phyloP scores from a whole-genome alignment of 1,140 invertebrate genomes.

The Cyclina sinensis region DNA sequence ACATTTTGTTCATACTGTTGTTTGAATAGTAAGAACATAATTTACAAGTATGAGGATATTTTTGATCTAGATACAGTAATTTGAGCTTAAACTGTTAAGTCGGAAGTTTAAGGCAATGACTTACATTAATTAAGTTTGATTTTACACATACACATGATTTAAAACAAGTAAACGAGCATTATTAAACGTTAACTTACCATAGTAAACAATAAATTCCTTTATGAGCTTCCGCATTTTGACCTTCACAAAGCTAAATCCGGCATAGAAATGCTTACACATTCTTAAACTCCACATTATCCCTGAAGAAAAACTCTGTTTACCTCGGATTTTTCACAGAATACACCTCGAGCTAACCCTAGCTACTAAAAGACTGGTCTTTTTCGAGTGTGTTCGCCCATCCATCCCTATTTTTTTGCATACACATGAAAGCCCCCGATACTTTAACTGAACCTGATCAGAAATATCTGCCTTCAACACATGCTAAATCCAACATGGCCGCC shows the following conservation, averaged over 20 bases:
- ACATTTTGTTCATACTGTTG: background rate
- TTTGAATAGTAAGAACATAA: constrained; percentile 4
- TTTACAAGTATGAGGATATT: background rate
- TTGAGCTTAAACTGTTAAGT: background rate
- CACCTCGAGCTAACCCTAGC: constrained; percentile 33
- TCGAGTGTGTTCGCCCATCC: constrained; percentile 54
- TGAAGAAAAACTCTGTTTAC: constrained; percentile 7
- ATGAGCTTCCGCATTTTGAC: constrained; percentile 9
- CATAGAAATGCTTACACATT: background rate
- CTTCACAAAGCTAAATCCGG: constrained; percentile 30
- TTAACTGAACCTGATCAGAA: constrained; percentile 44
- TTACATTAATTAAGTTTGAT: background rate
- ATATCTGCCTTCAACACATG: constrained; percentile 48
- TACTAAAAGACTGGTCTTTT: constrained; percentile 13
- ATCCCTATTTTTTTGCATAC: constrained; percentile 57
- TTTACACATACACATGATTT: background rate
- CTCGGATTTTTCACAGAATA: constrained; percentile 32
- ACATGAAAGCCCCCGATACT: constrained; percentile 12
- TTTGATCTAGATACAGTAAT: background rate
- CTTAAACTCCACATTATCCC: background rate
- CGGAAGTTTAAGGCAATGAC: background rate
- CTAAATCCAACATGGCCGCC: constrained; percentile 64
- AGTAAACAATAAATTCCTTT: constrained; percentile 25
- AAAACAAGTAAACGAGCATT: background rate
- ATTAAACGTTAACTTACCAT: constrained; percentile 1